Evolutionary conservation across 2,113 vertebrate genomes (phyloP).

Genomic region (Furnarius figulus): DNA sequence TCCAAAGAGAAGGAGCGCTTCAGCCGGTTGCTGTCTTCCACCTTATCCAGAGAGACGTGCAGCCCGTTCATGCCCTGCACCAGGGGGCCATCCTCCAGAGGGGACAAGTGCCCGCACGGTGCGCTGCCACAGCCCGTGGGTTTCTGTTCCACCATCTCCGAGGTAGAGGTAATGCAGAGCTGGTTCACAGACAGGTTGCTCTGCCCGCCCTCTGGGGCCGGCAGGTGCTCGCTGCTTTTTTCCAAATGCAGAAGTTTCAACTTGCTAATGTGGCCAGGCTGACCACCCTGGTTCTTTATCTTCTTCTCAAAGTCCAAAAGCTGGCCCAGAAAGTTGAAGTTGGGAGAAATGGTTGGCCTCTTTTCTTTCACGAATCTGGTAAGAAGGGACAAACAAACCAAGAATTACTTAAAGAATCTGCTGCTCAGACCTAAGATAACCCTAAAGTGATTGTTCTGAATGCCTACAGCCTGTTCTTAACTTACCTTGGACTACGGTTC

Average conservation of each 20-base stretch:
- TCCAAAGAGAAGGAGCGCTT: constrained; percentile 95
- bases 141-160: constrained; percentile 43
- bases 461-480: background rate
- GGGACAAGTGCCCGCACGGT: background rate
- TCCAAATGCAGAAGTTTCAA: constrained; percentile 75
- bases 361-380: constrained; percentile 85
- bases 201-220: constrained; percentile 8
- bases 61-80: constrained; percentile 81
- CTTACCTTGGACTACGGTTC: background rate
- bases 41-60: constrained; percentile 76
- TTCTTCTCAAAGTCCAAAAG: constrained; percentile 94
- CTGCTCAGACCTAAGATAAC: background rate
- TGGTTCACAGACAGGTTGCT: background rate
- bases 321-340: constrained; percentile 85
- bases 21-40: constrained; percentile 84
- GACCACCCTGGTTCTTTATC: constrained; percentile 78
- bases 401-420: background rate
- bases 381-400: background rate
- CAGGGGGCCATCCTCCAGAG: constrained; percentile 73
- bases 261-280: constrained; percentile 63
- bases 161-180: constrained; percentile 40
- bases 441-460: background rate
- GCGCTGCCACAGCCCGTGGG: constrained; percentile 1
- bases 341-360: constrained; percentile 84
- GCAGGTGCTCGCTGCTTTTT: constrained; percentile 37